Conservation (phyloP, 2,113 vertebrate genomes). For the Lamprotornis superbus region DNA sequence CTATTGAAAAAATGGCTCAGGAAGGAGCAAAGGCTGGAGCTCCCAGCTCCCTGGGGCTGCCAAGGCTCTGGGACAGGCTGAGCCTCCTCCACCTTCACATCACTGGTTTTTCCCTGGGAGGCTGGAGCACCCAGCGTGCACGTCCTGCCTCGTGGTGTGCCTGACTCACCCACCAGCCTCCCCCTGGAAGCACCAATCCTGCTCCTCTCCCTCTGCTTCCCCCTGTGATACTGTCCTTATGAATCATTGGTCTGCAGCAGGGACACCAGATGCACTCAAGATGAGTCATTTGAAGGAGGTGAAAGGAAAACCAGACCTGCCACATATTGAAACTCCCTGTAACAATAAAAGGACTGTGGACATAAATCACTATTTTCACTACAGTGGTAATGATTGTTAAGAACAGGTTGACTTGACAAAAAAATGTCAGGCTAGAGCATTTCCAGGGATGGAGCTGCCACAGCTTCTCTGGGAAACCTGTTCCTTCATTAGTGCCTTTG, state of each 20-base stretch:
- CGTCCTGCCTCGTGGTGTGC: not conserved
- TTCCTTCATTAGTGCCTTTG: not conserved
- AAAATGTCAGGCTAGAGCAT: fast-evolving
- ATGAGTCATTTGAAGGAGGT: slow-evolving; percentile 12
- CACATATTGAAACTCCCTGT: not conserved
- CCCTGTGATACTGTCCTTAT: not conserved
- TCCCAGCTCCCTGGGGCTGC: not conserved
- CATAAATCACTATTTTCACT: not conserved
- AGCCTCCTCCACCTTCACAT: not conserved
- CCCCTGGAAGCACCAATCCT: not conserved
- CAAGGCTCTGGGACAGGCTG: not conserved
- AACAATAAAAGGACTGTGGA: not conserved
- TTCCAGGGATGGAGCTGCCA: not conserved
- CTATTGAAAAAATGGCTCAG: fast-evolving
- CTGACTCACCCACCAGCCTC: not conserved
- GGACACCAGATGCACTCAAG: not conserved
- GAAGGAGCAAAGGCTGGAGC: not conserved
- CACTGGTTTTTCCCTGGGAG: not conserved
- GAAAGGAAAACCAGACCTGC: slow-evolving; percentile 43
- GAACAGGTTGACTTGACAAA: fast-evolving
- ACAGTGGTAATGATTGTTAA: fast-evolving
- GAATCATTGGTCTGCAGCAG: slow-evolving; percentile 13
- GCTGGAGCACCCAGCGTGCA: fast-evolving
- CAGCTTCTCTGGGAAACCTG: not conserved
- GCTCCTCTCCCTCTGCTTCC: not conserved